phyloP scores from a whole-genome alignment of 2,797 vertebrate species.

The Podargus strigoides region DNA sequence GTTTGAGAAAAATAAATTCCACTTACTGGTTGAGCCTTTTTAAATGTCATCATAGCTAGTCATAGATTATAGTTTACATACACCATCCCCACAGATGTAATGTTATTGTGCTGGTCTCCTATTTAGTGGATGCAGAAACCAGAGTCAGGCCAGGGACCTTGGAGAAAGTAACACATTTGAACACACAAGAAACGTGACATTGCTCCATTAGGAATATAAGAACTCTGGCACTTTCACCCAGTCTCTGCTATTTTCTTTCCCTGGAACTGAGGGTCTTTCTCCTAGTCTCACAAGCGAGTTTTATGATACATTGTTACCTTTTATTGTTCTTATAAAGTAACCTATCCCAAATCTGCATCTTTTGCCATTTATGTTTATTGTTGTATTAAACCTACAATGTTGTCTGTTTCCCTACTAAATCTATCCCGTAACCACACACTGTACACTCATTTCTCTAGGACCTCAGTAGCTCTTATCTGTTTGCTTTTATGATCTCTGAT shows the following conservation, averaged over 20 bases:
- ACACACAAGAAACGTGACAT: not conserved
- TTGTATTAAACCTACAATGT: slow-evolving; percentile 24
- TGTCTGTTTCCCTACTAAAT: slow-evolving; percentile 51
- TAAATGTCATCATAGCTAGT: slow-evolving; percentile 50
- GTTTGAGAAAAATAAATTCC: slow-evolving; percentile 65
- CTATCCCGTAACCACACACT: slow-evolving; percentile 58
- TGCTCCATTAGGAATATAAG: not conserved
- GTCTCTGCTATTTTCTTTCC: not conserved
- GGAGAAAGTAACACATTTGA: not conserved
- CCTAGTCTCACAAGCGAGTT: not conserved
- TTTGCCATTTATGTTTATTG: slow-evolving; percentile 53
- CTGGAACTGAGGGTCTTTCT: not conserved
- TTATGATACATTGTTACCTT: slow-evolving; percentile 32
- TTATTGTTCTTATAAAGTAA: slow-evolving; percentile 57
- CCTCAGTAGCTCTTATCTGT: slow-evolving; percentile 63
- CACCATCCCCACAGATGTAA: not conserved
- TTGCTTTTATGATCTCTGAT: slow-evolving; percentile 69
- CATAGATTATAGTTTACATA: slow-evolving; percentile 1
- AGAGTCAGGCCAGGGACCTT: not conserved
- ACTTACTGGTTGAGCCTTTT: slow-evolving; percentile 50
- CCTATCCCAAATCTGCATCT: slow-evolving; percentile 58
- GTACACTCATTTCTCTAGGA: slow-evolving; percentile 66
- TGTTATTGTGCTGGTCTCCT: not conserved
- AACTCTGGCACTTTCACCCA: not conserved
- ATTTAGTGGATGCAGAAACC: not conserved